phyloP scores from a whole-genome alignment of 2,113 vertebrate genomes.

The Dasyornis broadbenti region DNA sequence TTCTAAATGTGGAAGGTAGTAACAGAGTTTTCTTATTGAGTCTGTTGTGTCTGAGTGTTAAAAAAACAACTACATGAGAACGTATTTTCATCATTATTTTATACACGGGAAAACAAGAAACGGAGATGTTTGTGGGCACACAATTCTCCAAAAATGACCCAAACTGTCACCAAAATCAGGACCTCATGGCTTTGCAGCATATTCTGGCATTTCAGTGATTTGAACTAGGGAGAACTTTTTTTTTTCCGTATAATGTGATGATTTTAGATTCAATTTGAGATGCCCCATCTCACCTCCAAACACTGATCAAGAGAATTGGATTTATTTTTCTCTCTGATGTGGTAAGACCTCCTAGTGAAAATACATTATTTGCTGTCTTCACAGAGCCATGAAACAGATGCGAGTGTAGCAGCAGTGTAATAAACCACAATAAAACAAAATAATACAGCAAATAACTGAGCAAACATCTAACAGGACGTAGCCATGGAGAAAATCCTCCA shows the following conservation, averaged over 20 bases:
- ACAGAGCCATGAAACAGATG: not conserved
- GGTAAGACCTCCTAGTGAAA: not conserved
- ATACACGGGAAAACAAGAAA: not conserved
- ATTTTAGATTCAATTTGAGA: not conserved
- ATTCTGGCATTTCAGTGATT: not conserved
- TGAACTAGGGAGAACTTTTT: not conserved
- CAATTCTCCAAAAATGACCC: not conserved
- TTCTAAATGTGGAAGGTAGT: not conserved
- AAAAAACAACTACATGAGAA: not conserved
- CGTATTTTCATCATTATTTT: not conserved
- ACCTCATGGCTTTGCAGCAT: not conserved
- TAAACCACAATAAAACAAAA: not conserved
- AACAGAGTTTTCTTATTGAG: not conserved
- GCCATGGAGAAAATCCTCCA: slow-evolving; percentile 1
- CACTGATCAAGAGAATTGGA: not conserved
- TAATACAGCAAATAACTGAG: not conserved
- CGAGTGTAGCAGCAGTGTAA: not conserved
- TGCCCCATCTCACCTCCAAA: not conserved
- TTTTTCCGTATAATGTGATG: not conserved
- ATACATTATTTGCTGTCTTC: not conserved
- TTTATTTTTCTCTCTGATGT: not conserved
- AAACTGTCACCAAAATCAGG: not conserved
- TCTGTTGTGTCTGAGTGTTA: not conserved
- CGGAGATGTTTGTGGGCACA: not conserved
- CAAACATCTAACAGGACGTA: not conserved